Base-by-base conservation (phyloP, 2,888 invertebrate genomes). In the Sarcophaga rosellei region DNA sequence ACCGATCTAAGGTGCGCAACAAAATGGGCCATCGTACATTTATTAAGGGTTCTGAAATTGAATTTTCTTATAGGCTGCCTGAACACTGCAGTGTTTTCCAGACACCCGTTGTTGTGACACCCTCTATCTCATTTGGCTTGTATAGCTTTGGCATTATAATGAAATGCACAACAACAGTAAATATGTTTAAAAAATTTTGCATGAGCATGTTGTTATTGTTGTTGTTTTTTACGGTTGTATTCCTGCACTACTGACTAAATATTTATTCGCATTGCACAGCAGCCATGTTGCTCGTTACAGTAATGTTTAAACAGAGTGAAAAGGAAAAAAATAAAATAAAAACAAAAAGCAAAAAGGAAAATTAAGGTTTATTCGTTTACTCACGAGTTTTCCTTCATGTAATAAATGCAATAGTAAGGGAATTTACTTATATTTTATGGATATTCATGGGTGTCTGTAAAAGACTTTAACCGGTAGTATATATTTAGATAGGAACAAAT, bases 141-240 rank as follows among this genome's bases (percentile, higher is more conserved):
- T 35, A 35, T 35, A 35, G 8, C 8, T 66, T 83, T 77, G 21
- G n/a, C n/a, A 74, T 83, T 63, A 45, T 69, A 78, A 83, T 78
- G 25, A 69, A 78, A 78, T 63, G 69, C 74, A 74, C 78, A 74
- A 74, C 78, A 74, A 72, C 66, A 69, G 63, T 20, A 78, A 83
- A 78, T 74, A 74, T 74, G 12, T 63, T 63, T 5, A 15, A 23
- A 78, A 83, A 83, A 74, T 69, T 57, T 74, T 73, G 57, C 63
- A 47, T 44, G 25, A 66, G 61, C 61, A 72, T 65, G 45, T 77
- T 73, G 59, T 66, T 63, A 62, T 53, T 63, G 45, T 53, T 17
- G 53, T 53, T 53, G 17, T 4, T 17, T 35, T 35, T 35, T 35
- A 35, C 35, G 8, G 15, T 53, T 15, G 17, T 53, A 53, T 10